Evolutionary conservation across 2,888 invertebrate species (phyloP).

Genomic region (Harpagoxenus sublaevis): DNA sequence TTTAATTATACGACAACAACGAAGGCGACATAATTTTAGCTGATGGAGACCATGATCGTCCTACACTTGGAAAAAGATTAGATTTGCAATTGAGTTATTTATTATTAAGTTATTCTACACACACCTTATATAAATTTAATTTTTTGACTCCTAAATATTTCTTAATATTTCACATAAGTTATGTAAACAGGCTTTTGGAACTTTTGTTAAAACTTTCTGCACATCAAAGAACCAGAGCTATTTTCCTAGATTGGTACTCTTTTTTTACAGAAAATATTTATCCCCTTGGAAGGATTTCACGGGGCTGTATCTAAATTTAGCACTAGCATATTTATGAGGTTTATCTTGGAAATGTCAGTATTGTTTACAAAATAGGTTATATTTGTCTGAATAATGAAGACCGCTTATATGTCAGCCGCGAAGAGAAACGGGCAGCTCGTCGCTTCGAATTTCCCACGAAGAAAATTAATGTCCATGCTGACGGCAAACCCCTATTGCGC

Average conservation of each 20-base stretch:
- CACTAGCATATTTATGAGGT: neutral
- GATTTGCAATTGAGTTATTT: neutral
- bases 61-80: neutral
- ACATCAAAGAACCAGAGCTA: neutral
- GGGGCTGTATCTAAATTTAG: neutral
- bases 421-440: slow-evolving; percentile 26
- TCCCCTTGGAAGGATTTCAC: neutral
- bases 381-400: slow-evolving; percentile 45
- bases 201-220: neutral
- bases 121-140: neutral
- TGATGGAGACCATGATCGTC: neutral
- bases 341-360: slow-evolving; percentile 15
- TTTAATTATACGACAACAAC: slow-evolving; percentile 24
- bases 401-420: neutral
- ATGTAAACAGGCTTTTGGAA: neutral
- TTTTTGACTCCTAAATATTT: neutral
- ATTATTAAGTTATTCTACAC: neutral
- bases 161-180: neutral
- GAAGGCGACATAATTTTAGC: neutral
- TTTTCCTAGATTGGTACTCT: neutral
- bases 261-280: neutral
- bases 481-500: slow-evolving; percentile 46
- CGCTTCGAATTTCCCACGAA: slow-evolving; percentile 59
- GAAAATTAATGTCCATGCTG: slow-evolving; percentile 69
- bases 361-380: slow-evolving; percentile 10